Percentiles rank a stretch among this genome's conserved stretches.
Evolutionary conservation across 2,113 vertebrate genomes (phyloP).

Genomic region (Orientallactaga bullata): DNA sequence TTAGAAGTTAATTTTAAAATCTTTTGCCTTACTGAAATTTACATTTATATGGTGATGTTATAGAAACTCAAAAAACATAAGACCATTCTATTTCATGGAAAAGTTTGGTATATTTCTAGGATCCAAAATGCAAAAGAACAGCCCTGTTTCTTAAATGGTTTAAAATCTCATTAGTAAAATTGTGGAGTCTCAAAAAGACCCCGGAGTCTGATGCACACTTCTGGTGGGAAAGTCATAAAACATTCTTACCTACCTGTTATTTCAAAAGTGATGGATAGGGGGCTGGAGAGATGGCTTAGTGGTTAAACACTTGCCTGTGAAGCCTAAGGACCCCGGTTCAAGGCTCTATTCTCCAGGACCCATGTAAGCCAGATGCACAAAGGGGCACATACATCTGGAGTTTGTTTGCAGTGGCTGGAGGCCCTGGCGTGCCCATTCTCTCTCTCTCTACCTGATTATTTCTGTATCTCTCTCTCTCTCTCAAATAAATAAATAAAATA

Average conservation of each 20-base stretch:
- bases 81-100: conserved; percentile 30
- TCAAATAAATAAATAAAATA: no score
- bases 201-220: conserved; percentile 4
- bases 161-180: neutral
- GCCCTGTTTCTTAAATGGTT: neutral
- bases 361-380: no score
- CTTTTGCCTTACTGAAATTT: conserved; percentile 25
- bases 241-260: conserved; percentile 91
- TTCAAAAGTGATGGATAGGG: conserved; percentile 94
- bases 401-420: no score
- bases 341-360: no score
- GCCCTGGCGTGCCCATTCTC: no score
- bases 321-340: no score
- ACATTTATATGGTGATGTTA: conserved; percentile 38
- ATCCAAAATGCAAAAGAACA: neutral
- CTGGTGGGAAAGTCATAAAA: conserved; percentile 67
- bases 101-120: neutral
- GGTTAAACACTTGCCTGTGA: no score
- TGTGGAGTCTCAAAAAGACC: neutral
- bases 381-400: no score
- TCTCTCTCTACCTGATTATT: no score
- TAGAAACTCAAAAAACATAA: neutral
- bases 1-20: conserved; percentile 14
- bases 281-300: no score
- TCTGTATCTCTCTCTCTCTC: no score